Conservation (phyloP, 2,888 invertebrate species). For the Synanthedon formicaeformis region DNA sequence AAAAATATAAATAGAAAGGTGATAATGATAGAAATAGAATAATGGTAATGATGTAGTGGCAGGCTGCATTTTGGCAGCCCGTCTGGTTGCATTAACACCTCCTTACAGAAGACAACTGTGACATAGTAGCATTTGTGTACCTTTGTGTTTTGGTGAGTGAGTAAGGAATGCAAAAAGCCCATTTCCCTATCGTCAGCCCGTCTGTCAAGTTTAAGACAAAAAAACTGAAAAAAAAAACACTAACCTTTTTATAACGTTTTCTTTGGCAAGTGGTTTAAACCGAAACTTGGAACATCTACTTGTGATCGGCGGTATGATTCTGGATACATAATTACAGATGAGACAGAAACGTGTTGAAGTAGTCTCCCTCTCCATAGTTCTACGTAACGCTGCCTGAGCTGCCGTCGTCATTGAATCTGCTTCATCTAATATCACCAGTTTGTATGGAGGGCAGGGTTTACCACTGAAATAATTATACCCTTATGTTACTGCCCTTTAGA, state of each 20-base stretch:
- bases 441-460: conserved; percentile 91
- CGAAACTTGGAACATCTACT: conserved; percentile 98
- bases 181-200: no score
- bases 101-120: no score
- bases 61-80: no score
- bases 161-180: no score
- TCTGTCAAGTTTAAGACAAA: no score
- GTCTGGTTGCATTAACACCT: no score
- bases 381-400: conserved; percentile 94
- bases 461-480: conserved; percentile 65
- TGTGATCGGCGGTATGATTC: conserved; percentile 97
- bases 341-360: conserved; percentile 96
- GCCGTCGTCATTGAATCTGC: conserved; percentile 99
- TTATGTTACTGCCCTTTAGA: background rate
- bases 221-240: background rate
- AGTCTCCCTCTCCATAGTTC: conserved; percentile 98
- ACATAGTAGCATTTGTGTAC: no score
- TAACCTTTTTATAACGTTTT: conserved; percentile 73
- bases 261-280: conserved; percentile 88
- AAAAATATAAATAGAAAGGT: no score
- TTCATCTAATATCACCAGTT: conserved; percentile 97
- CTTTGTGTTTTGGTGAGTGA: no score
- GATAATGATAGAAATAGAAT: no score
- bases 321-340: conserved; percentile 97
- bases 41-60: no score